These are phyloP conservation scores for Choristoneura fumiferana DNA, from an alignment of 1,140 invertebrate genomes.

Conservation along the genomic window DNA sequence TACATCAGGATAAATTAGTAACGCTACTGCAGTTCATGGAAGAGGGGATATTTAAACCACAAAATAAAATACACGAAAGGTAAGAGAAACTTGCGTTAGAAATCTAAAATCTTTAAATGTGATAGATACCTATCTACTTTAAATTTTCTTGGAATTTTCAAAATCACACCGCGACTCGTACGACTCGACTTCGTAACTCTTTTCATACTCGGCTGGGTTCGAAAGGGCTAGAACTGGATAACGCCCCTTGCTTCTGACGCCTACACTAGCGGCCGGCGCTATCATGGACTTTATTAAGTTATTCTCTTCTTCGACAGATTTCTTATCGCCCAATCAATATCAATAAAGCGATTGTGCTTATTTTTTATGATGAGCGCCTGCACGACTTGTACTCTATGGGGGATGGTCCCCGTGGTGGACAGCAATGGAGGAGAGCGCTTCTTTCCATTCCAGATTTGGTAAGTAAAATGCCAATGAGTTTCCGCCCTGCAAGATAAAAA, in stretches of 20 bases:
- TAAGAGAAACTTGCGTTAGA: conserved; percentile 30
- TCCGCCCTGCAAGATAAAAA: too few species aligned
- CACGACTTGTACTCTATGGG: conserved; percentile 54
- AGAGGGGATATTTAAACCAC: conserved; percentile 39
- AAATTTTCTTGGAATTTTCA: too few species aligned
- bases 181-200: too few species aligned
- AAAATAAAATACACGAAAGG: conserved; percentile 45
- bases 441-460: conserved; percentile 67
- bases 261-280: too few species aligned
- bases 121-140: neutral
- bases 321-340: conserved; percentile 34
- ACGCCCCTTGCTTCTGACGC: too few species aligned
- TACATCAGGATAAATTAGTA: conserved; percentile 42
- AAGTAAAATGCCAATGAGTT: too few species aligned
- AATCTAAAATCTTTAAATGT: neutral
- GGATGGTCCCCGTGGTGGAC: conserved; percentile 54
- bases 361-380: conserved; percentile 51
- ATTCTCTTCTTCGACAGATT: conserved; percentile 33
- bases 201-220: too few species aligned
- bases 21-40: conserved; percentile 44
- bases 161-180: too few species aligned
- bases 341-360: conserved; percentile 44
- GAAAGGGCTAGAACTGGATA: too few species aligned
- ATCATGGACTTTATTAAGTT: too few species aligned
- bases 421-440: conserved; percentile 31